These are phyloP conservation scores for Dendropsophus ebraccatus DNA, from an alignment of 2,113 vertebrate genomes.

Conservation along the genomic window DNA sequence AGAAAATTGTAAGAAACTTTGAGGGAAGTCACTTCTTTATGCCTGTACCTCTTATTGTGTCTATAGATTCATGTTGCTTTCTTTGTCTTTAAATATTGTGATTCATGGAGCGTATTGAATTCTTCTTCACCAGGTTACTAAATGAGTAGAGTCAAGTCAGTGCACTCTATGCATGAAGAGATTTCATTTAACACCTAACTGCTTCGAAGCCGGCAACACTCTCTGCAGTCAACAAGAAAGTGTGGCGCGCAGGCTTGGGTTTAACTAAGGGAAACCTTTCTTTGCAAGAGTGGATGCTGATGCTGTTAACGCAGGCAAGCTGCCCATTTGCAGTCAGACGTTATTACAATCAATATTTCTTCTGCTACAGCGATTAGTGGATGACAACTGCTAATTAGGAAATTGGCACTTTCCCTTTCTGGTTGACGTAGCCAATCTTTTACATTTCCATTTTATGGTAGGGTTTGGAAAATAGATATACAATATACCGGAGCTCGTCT, in stretches of 20 bases:
- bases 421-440: slow-evolving; percentile 48
- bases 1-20: neutral
- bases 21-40: slow-evolving; percentile 47
- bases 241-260: neutral
- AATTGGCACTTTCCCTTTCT: slow-evolving; percentile 53
- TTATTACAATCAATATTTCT: slow-evolving; percentile 58
- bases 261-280: slow-evolving; percentile 15
- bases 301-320: neutral
- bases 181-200: slow-evolving; percentile 48
- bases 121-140: slow-evolving; percentile 63
- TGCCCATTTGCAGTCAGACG: slow-evolving; percentile 54
- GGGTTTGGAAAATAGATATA: neutral
- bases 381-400: slow-evolving; percentile 58
- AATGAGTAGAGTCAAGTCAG: slow-evolving; percentile 56
- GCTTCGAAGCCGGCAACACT: slow-evolving; percentile 31
- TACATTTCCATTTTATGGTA: slow-evolving; percentile 5
- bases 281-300: neutral
- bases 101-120: slow-evolving; percentile 63
- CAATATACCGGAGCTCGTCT: neutral
- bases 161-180: neutral
- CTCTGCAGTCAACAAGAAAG: slow-evolving; percentile 34
- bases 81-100: slow-evolving; percentile 48
- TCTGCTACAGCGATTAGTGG: slow-evolving; percentile 57
- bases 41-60: slow-evolving; percentile 36
- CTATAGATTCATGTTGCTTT: slow-evolving; percentile 43